phyloP scores from a whole-genome alignment of 1,140 invertebrate genomes.

The Heliconius congener region DNA sequence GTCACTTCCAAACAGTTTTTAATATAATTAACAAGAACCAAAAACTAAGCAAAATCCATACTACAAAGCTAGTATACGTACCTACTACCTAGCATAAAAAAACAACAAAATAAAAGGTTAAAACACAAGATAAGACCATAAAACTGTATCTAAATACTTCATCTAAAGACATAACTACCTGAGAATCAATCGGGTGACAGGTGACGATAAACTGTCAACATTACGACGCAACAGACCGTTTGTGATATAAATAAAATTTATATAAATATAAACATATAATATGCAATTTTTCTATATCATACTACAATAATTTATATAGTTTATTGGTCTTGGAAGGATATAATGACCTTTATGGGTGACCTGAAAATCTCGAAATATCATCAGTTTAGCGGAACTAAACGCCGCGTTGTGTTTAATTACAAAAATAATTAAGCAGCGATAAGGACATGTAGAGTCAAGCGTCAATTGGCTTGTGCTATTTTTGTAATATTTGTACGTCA shows the following conservation, averaged over 20 bases:
- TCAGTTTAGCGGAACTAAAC: too few relatives aligned
- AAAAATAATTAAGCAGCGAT: too few relatives aligned
- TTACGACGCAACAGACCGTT: slow-evolving; percentile 23
- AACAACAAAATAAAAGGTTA: not conserved
- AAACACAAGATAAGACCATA: not conserved
- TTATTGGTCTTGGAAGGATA: not conserved
- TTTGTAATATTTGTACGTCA: too few relatives aligned
- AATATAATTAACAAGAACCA: too few relatives aligned
- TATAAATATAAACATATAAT: slow-evolving; percentile 9
- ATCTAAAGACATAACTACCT: slow-evolving; percentile 14
- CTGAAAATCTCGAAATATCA: too few relatives aligned
- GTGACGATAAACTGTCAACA: slow-evolving; percentile 36
- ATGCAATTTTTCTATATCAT: slow-evolving; percentile 28
- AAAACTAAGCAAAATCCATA: not conserved
- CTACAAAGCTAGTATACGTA: not conserved
- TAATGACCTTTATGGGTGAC: not conserved
- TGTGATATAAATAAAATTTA: not conserved
- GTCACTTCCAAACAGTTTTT: too few relatives aligned
- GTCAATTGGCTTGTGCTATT: too few relatives aligned
- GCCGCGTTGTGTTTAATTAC: too few relatives aligned
- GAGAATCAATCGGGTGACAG: slow-evolving; percentile 24
- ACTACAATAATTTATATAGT: not conserved
- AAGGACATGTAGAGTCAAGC: too few relatives aligned
- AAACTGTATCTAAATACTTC: slow-evolving; percentile 18
- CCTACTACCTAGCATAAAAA: not conserved